Conservation (phyloP, 2,888 invertebrate species). For the Luffia ferchaultella region DNA sequence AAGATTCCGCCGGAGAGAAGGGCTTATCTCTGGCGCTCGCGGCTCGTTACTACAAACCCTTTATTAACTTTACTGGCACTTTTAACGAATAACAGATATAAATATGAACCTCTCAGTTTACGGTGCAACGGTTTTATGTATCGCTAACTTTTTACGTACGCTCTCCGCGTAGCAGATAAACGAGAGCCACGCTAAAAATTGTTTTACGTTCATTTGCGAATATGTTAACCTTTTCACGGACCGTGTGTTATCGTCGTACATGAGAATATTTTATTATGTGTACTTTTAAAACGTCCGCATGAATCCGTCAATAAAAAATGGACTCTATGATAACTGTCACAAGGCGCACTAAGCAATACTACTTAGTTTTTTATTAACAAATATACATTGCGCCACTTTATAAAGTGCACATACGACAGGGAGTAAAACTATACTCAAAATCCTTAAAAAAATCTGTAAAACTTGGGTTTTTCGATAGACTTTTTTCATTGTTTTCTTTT, state of each 20-base stretch:
- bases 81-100: constrained; percentile 62
- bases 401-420: no score
- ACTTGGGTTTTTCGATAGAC: no score
- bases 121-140: constrained; percentile 38
- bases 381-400: no score
- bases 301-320: no score
- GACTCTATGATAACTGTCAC: no score
- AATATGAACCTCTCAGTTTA: constrained; percentile 50
- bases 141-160: constrained; percentile 34
- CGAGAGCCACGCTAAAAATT: not conserved
- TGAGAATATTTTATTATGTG: no score
- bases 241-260: not conserved
- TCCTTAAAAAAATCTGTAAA: no score
- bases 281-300: no score
- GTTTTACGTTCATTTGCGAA: not conserved
- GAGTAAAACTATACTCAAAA: no score
- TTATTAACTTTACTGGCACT: constrained; percentile 60
- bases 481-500: no score
- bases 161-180: constrained; percentile 20
- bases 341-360: no score
- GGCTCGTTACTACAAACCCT: constrained; percentile 55
- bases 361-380: no score
- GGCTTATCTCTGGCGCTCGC: constrained; percentile 55
- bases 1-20: constrained; percentile 53
- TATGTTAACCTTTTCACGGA: not conserved